Evolutionary conservation across 1,140 invertebrate species (phyloP).

Genomic region (Harlomillsia oculata): DNA sequence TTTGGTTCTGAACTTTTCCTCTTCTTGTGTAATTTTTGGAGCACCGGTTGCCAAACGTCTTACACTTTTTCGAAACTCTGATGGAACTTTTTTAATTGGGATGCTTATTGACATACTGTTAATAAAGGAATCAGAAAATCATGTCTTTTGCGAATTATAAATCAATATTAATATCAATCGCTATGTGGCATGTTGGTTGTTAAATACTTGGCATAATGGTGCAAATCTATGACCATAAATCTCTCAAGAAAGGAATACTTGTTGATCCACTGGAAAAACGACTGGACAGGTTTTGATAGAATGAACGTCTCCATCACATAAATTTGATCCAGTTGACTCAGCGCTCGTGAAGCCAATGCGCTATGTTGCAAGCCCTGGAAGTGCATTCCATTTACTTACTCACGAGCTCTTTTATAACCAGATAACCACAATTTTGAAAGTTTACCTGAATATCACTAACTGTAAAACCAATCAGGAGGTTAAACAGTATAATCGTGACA

Average conservation of each 20-base stretch:
- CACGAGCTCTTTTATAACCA: not conserved
- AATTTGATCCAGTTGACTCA: constrained; percentile 19
- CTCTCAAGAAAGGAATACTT: not conserved
- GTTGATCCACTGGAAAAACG: not conserved
- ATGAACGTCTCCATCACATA: constrained; percentile 15
- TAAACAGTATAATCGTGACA: constrained; percentile 40
- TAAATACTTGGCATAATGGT: not conserved
- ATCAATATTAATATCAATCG: not conserved
- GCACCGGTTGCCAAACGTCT: not conserved
- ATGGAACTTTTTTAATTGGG: constrained; percentile 2
- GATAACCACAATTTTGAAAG: not conserved
- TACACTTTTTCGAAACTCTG: constrained; percentile 2
- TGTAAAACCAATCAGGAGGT: constrained; percentile 38
- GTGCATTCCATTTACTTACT: not conserved
- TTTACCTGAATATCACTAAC: constrained; percentile 37
- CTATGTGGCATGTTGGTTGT: not conserved
- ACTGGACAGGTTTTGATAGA: not conserved
- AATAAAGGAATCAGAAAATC: not conserved
- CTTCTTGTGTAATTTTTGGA: no score
- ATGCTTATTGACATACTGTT: not conserved
- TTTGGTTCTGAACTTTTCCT: no score
- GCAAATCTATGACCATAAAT: not conserved
- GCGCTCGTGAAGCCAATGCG: not conserved
- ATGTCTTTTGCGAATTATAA: not conserved
- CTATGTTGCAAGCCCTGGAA: constrained; percentile 10